These are phyloP conservation scores for Merops nubicus DNA, from an alignment of 2,113 vertebrate species.

Conservation along the genomic window DNA sequence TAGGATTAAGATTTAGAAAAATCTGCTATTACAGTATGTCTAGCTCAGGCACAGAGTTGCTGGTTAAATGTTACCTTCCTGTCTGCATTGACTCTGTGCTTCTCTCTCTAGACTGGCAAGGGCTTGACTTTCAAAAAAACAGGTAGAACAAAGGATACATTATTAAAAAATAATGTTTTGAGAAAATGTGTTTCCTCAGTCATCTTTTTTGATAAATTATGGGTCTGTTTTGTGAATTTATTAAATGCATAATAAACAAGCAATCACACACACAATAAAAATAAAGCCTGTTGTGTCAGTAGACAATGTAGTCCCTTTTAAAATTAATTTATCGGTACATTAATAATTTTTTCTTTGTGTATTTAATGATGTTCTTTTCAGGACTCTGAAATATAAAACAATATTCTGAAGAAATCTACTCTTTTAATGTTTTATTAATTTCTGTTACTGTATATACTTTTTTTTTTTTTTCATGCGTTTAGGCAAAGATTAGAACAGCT, in stretches of 20 bases:
- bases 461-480: background rate
- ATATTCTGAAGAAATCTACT: background rate
- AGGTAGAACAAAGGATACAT: background rate
- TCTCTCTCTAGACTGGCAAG: constrained; percentile 11
- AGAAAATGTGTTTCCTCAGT: background rate
- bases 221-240: background rate
- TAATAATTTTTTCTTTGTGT: background rate
- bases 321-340: background rate
- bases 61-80: constrained; percentile 30
- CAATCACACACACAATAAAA: background rate
- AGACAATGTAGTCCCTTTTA: background rate
- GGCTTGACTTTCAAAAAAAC: background rate
- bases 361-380: background rate
- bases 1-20: background rate
- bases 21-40: background rate
- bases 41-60: background rate
- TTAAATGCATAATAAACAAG: background rate
- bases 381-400: background rate
- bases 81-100: constrained; percentile 35
- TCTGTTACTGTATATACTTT: background rate
- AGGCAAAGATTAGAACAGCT: background rate
- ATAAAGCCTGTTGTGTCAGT: background rate
- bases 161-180: background rate
- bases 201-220: background rate
- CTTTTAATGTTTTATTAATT: background rate